Percentiles rank a stretch among this genome's conserved stretches.
Conservation (phyloP, 2,797 vertebrate genomes). For the Mus caroli region DNA sequence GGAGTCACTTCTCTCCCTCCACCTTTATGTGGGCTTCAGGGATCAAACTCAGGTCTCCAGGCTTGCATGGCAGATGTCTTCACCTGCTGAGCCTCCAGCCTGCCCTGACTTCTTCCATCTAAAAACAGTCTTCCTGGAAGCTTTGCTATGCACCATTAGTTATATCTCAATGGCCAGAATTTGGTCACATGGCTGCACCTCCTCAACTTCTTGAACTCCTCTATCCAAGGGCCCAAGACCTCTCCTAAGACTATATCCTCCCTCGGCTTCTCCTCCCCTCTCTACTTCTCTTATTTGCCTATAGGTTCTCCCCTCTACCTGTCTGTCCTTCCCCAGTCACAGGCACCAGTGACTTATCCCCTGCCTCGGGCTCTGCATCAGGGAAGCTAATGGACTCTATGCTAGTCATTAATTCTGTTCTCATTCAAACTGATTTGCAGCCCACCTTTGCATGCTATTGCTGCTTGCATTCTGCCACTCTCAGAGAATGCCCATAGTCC, state of each 20-base stretch:
- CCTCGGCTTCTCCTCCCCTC: neutral
- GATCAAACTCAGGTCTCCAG: neutral
- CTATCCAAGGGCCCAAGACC: neutral
- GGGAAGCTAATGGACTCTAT: neutral
- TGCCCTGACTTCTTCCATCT: neutral
- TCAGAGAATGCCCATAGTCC: neutral
- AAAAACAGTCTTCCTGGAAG: neutral
- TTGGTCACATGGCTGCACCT: neutral
- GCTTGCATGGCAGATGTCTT: neutral
- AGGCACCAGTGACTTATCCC: neutral
- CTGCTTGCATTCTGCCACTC: neutral
- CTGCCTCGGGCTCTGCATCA: neutral
- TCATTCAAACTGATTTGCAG: neutral
- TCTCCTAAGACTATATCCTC: neutral
- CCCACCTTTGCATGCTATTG: neutral
- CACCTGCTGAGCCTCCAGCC: too few relatives aligned
- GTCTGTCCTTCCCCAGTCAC: neutral
- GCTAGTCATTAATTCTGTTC: neutral
- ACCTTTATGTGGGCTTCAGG: neutral
- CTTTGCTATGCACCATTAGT: neutral
- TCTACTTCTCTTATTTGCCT: neutral
- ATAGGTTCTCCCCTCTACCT: neutral
- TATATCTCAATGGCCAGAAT: neutral
- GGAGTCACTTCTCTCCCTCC: neutral
- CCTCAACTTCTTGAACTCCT: neutral